These are phyloP conservation scores for Semotilus atromaculatus DNA, from an alignment of 2,797 vertebrate genomes.

Conservation along the genomic window DNA sequence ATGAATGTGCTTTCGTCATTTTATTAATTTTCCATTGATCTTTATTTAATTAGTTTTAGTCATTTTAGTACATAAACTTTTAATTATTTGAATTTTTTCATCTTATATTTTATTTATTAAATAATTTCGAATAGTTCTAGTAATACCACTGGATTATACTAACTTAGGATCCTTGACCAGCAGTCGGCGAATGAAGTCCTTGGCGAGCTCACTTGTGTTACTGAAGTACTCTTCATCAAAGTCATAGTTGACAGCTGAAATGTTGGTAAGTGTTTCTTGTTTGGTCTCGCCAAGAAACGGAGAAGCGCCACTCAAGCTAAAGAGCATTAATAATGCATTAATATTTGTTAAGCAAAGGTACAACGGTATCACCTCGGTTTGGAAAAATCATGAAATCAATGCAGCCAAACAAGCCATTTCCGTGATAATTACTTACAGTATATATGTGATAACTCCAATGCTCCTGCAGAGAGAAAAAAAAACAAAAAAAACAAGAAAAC, in stretches of 20 bases:
- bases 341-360: not conserved
- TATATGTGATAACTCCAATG: constrained; percentile 97
- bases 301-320: constrained; percentile 91
- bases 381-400: not conserved
- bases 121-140: not conserved
- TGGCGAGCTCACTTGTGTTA: constrained; percentile 95
- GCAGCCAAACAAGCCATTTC: constrained; percentile 9
- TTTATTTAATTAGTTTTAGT: not conserved
- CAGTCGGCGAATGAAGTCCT: constrained; percentile 96
- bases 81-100: not conserved
- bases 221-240: constrained; percentile 97
- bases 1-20: not conserved
- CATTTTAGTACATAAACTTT: not conserved
- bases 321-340: not conserved
- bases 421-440: constrained; percentile 84
- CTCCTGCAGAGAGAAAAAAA: no score
- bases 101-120: not conserved
- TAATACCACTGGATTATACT: constrained; percentile 52
- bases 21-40: not conserved
- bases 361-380: not conserved
- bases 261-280: constrained; percentile 97
- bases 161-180: constrained; percentile 98
- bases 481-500: constrained; percentile 50
- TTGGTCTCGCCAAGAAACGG: constrained; percentile 97
- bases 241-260: constrained; percentile 95